Evolutionary conservation across 2,113 vertebrate species (phyloP).

Genomic region (Alosa alosa): DNA sequence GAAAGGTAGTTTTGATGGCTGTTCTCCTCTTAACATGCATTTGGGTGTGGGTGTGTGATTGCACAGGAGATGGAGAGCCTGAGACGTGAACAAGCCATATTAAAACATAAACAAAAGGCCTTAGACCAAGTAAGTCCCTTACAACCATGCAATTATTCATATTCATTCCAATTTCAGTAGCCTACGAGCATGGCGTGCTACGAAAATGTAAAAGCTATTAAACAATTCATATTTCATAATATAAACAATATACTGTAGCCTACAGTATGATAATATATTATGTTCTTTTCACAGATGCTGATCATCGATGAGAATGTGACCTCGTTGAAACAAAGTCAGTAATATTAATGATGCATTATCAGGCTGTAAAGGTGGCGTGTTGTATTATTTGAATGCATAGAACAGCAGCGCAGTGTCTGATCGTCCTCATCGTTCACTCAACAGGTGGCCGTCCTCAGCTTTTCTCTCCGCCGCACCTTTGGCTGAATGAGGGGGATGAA

Average conservation of each 20-base stretch:
- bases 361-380: too few species aligned
- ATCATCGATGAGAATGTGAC: background rate
- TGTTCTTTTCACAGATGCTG: slow-evolving; percentile 28
- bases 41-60: background rate
- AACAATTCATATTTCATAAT: background rate
- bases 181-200: too few species aligned
- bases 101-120: slow-evolving; percentile 51
- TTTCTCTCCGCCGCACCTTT: background rate
- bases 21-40: background rate
- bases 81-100: slow-evolving; percentile 50
- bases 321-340: slow-evolving; percentile 41
- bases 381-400: background rate
- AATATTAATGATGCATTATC: background rate
- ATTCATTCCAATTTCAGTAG: background rate
- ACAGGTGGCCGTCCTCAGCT: slow-evolving; percentile 29
- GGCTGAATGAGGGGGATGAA: background rate
- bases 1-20: background rate
- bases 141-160: background rate
- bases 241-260: too few species aligned
- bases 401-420: background rate
- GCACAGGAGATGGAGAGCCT: slow-evolving; percentile 51
- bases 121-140: slow-evolving; percentile 51
- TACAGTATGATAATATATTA: too few species aligned
- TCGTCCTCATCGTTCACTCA: background rate
- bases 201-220: too few species aligned